Evolutionary conservation across 2,888 invertebrate genomes (phyloP).

Genomic region (Torymus tubicola): DNA sequence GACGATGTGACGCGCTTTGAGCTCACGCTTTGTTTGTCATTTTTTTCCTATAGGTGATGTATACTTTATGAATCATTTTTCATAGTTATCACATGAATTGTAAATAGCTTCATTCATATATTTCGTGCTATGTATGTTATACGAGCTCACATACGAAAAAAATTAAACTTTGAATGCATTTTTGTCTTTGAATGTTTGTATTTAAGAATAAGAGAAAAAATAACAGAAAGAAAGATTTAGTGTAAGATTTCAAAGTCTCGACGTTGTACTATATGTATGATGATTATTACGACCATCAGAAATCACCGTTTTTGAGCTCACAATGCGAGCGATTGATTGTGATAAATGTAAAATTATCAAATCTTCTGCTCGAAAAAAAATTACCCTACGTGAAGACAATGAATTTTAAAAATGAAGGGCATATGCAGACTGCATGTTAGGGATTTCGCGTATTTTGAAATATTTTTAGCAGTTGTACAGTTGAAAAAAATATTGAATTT

Average conservation of each 20-base stretch:
- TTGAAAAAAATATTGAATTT: too few species aligned
- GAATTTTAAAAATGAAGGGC: too few species aligned
- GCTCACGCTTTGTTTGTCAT: constrained; percentile 6
- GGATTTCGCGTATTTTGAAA: too few species aligned
- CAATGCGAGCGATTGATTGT: constrained; percentile 37
- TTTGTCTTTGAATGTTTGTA: constrained; percentile 42
- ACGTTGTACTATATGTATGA: constrained; percentile 9
- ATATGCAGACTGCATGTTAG: too few species aligned
- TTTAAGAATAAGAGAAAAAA: constrained; percentile 15
- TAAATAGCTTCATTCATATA: constrained; percentile 22
- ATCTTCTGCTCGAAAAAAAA: constrained; percentile 23
- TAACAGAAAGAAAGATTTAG: constrained; percentile 4
- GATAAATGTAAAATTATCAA: constrained; percentile 44
- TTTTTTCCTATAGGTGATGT: not conserved
- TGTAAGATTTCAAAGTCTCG: constrained; percentile 37
- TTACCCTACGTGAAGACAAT: too few species aligned
- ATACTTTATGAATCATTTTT: not conserved
- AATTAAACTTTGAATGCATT: constrained; percentile 15
- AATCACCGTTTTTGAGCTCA: constrained; percentile 28
- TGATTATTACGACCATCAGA: constrained; percentile 15
- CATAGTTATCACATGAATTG: constrained; percentile 3
- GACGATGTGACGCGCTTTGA: not conserved
- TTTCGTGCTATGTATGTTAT: not conserved
- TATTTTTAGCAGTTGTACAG: too few species aligned
- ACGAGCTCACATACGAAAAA: not conserved